Evolutionary conservation across 2,113 vertebrate species (phyloP).

Genomic region (Ailurus styani): DNA sequence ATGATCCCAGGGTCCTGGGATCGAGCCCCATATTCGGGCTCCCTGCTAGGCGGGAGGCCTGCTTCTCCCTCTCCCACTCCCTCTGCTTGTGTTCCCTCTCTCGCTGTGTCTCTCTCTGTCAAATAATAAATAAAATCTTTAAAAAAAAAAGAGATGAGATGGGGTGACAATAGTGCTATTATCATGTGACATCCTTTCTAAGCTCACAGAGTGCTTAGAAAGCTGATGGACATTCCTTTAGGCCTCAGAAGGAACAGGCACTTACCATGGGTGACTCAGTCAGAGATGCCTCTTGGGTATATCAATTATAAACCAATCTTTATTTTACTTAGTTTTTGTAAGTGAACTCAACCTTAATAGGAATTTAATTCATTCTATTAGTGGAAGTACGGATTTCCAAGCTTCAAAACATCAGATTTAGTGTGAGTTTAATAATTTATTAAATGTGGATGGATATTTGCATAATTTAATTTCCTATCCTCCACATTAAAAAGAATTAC

Average conservation of each 20-base stretch:
- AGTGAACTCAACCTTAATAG: neutral
- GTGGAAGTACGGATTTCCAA: neutral
- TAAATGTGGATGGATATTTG: constrained; percentile 34
- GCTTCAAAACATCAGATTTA: constrained; percentile 31
- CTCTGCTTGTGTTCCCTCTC: too few relatives aligned
- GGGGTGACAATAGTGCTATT: neutral
- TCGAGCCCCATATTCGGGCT: too few relatives aligned
- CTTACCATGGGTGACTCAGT: neutral
- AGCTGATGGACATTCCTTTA: neutral
- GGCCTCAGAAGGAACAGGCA: neutral
- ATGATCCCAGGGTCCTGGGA: too few relatives aligned
- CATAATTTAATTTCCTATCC: constrained; percentile 24
- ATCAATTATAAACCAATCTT: neutral
- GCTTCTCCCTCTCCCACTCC: too few relatives aligned
- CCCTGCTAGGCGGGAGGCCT: too few relatives aligned
- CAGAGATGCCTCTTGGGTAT: neutral
- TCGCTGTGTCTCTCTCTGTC: too few relatives aligned
- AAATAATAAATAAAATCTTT: too few relatives aligned
- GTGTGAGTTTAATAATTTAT: constrained; percentile 33
- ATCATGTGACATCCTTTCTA: neutral
- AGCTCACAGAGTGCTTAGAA: neutral
- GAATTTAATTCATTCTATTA: constrained; percentile 29
- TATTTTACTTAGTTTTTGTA: constrained; percentile 30
- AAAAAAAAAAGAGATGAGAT: too few relatives aligned
- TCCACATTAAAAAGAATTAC: constrained; percentile 5